These are phyloP conservation scores for Physeter macrocephalus DNA, from an alignment of 2,113 vertebrate species.

Conservation along the genomic window DNA sequence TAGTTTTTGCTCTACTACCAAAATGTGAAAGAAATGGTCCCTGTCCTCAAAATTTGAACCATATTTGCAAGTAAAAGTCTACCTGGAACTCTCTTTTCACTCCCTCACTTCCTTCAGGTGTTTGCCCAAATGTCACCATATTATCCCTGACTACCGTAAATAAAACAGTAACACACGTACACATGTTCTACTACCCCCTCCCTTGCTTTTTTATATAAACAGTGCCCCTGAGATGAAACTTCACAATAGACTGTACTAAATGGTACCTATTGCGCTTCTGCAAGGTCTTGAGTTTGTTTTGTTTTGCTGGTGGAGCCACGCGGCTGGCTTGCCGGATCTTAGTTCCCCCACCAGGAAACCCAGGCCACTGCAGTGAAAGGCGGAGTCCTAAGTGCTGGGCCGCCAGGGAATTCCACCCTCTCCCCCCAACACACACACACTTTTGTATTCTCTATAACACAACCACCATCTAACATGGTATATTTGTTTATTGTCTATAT, in stretches of 20 bases:
- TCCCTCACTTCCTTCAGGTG: background rate
- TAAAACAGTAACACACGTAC: background rate
- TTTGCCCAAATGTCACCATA: background rate
- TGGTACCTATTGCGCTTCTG: background rate
- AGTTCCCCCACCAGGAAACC: background rate
- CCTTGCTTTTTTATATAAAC: background rate
- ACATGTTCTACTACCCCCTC: background rate
- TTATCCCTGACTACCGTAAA: background rate
- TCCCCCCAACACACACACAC: fast-evolving
- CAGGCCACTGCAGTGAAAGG: background rate
- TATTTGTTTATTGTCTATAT: background rate
- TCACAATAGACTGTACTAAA: background rate
- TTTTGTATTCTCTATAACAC: background rate
- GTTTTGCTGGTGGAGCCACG: background rate
- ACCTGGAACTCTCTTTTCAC: background rate
- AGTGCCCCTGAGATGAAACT: background rate
- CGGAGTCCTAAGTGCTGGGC: background rate
- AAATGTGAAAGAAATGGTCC: background rate
- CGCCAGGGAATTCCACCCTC: background rate
- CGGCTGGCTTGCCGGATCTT: background rate
- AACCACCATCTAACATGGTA: background rate
- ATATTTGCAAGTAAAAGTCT: background rate
- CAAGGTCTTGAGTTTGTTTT: background rate
- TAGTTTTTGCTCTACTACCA: background rate
- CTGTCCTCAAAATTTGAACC: background rate